Conservation (phyloP, 2,888 invertebrate genomes). For the Cataglyphis cursor region DNA sequence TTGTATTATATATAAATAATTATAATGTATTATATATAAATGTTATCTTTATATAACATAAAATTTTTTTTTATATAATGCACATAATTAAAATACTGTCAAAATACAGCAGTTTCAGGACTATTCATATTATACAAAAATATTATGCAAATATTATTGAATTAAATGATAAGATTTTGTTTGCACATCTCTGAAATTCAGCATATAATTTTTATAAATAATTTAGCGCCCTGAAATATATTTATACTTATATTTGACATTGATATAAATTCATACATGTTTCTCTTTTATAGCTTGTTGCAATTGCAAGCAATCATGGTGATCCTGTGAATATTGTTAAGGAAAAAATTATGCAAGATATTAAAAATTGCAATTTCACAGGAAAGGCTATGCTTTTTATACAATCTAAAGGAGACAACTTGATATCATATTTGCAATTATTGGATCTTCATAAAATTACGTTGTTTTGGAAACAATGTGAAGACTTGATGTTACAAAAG, state of each 20-base stretch:
- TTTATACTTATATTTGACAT: background rate
- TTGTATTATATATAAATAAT: background rate
- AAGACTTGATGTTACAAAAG: background rate
- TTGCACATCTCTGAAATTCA: background rate
- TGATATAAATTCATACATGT: background rate
- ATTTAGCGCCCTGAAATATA: background rate
- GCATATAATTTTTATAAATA: background rate
- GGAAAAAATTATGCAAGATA: constrained; percentile 39
- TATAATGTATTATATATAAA: background rate
- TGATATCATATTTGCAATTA: background rate
- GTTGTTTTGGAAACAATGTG: constrained; percentile 33
- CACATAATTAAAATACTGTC: background rate
- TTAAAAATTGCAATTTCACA: constrained; percentile 20
- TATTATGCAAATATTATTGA: background rate
- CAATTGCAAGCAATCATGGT: constrained; percentile 24
- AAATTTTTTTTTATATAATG: background rate
- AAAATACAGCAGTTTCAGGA: background rate
- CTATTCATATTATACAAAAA: background rate
- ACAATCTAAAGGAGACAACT: background rate
- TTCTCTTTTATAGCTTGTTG: constrained; percentile 20
- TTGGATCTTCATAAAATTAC: constrained; percentile 14
- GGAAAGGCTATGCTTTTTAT: constrained; percentile 1
- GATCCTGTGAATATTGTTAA: constrained; percentile 24
- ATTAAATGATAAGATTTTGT: constrained; percentile 6
- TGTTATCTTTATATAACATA: background rate